phyloP scores from a whole-genome alignment of 2,888 invertebrate species.

The Spodoptera exigua region DNA sequence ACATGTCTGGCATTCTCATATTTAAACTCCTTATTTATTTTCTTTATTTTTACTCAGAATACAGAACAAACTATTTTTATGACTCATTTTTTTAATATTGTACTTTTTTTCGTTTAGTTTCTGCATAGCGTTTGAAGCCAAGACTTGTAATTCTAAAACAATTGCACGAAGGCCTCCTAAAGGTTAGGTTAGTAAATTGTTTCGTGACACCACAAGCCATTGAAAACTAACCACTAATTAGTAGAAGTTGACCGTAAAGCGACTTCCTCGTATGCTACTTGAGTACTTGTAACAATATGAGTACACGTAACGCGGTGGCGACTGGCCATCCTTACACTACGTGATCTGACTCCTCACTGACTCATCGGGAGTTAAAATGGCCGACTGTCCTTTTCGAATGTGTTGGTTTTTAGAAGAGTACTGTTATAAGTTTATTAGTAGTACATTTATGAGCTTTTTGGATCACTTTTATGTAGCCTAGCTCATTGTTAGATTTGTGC shows the following conservation, averaged over 20 bases:
- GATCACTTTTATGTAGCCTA: too few relatives aligned
- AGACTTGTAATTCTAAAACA: too few relatives aligned
- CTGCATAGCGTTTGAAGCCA: too few relatives aligned
- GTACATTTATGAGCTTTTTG: background rate
- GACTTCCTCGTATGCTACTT: conserved; percentile 55
- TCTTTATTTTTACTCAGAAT: too few relatives aligned
- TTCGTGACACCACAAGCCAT: conserved; percentile 3
- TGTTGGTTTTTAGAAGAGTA: conserved; percentile 44
- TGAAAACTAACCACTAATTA: conserved; percentile 32
- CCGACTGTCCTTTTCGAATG: conserved; percentile 54
- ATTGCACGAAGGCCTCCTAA: too few relatives aligned
- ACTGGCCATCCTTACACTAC: conserved; percentile 66
- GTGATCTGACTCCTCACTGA: conserved; percentile 81
- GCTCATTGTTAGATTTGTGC: too few relatives aligned
- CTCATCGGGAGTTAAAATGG: conserved; percentile 82
- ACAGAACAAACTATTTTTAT: too few relatives aligned
- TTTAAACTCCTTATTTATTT: too few relatives aligned
- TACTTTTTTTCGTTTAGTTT: too few relatives aligned
- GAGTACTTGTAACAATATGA: conserved; percentile 31
- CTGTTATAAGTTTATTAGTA: conserved; percentile 38
- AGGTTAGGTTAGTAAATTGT: background rate
- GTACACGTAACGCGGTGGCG: conserved; percentile 63
- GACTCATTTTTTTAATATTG: too few relatives aligned
- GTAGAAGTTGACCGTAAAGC: conserved; percentile 15
- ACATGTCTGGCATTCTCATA: too few relatives aligned